A percentile compares a stretch with the other conserved stretches of the same genome.
phyloP scores from a whole-genome alignment of 2,113 vertebrate species.

The Campylomormyrus numenius region DNA sequence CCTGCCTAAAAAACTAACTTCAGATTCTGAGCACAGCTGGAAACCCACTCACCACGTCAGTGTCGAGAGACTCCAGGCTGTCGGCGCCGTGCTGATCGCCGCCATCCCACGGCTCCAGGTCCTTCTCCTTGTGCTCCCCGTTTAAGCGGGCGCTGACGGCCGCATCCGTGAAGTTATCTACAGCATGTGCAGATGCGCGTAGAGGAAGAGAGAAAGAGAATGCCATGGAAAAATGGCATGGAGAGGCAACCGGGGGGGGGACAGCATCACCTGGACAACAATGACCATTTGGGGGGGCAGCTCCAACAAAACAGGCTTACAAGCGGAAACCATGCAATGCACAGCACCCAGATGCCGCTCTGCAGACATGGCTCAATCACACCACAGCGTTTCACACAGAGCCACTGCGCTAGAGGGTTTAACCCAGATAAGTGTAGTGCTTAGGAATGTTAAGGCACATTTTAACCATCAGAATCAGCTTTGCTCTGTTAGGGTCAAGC shows the following conservation, averaged over 20 bases:
- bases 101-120: slow-evolving; percentile 95
- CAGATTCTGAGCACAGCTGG: neutral
- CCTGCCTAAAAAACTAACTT: neutral
- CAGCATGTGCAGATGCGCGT: slow-evolving; percentile 27
- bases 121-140: slow-evolving; percentile 95
- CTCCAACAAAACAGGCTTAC: neutral
- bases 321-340: slow-evolving; percentile 10
- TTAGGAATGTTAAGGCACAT: neutral
- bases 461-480: neutral
- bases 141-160: slow-evolving; percentile 86
- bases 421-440: neutral
- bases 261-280: neutral
- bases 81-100: slow-evolving; percentile 75
- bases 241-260: neutral
- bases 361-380: neutral
- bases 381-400: neutral
- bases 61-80: slow-evolving; percentile 88
- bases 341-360: neutral
- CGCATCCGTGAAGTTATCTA: slow-evolving; percentile 95
- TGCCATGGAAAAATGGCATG: neutral
- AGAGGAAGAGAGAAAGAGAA: neutral
- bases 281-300: neutral
- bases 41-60: slow-evolving; percentile 70
- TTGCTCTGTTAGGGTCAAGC: too few relatives aligned
- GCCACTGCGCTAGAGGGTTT: neutral